A percentile compares a stretch with the other conserved stretches of the same genome.
Conservation (phyloP, 2,888 invertebrate genomes). For the Rugalucina vietnamica region DNA sequence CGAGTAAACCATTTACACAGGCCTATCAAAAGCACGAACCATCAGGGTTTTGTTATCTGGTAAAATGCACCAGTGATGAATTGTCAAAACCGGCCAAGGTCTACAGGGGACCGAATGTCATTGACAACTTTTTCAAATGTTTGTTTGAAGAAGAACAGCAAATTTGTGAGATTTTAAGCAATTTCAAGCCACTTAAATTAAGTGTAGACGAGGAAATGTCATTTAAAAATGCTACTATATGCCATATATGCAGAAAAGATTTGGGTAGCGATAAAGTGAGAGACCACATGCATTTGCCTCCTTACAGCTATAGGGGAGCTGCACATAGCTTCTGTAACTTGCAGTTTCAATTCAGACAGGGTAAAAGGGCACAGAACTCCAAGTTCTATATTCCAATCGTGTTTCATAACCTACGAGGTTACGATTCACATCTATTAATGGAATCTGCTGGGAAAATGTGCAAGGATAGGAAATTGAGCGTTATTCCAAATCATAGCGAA, state of each 20-base stretch:
- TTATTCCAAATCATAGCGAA: constrained; percentile 65
- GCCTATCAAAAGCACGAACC: constrained; percentile 43
- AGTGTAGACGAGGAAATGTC: no score
- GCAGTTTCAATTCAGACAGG: constrained; percentile 7
- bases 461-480: constrained; percentile 33
- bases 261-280: constrained; percentile 9
- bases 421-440: constrained; percentile 38
- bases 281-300: constrained; percentile 6
- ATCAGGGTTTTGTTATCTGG: constrained; percentile 25
- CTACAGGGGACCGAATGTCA: constrained; percentile 32
- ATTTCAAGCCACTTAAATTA: constrained; percentile 19
- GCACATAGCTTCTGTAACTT: not conserved
- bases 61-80: constrained; percentile 24
- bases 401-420: constrained; percentile 51
- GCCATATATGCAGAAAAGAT: constrained; percentile 36
- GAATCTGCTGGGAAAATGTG: constrained; percentile 27
- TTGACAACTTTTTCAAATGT: constrained; percentile 24
- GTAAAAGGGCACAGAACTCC: not conserved
- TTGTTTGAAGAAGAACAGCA: constrained; percentile 31
- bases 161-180: constrained; percentile 27
- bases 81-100: constrained; percentile 23
- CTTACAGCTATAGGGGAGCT: not conserved
- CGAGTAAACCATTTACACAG: constrained; percentile 36
- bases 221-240: constrained; percentile 27
- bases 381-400: constrained; percentile 41